phyloP scores from a whole-genome alignment of 2,888 invertebrate genomes.

The Cryptocheilus praepositus region DNA sequence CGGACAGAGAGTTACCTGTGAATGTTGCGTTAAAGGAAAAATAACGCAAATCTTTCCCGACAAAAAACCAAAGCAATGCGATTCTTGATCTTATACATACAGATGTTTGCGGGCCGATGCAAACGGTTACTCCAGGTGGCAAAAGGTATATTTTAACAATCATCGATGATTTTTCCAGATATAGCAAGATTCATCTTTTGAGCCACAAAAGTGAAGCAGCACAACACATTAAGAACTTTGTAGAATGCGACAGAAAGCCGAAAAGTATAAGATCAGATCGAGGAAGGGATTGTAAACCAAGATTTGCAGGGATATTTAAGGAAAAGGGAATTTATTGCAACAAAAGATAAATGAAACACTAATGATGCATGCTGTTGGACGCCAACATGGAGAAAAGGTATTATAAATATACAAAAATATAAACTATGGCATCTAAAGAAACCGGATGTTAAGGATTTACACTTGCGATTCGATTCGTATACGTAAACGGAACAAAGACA shows the following conservation, averaged over 20 bases:
- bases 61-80: no score
- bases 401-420: slow-evolving; percentile 57
- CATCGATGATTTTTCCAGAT: slow-evolving; percentile 35
- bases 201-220: slow-evolving; percentile 24
- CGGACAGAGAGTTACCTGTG: no score
- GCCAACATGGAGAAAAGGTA: slow-evolving; percentile 58
- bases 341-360: slow-evolving; percentile 43
- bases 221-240: slow-evolving; percentile 32
- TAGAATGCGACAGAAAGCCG: slow-evolving; percentile 26
- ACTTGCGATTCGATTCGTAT: no score
- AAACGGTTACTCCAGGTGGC: slow-evolving; percentile 24
- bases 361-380: slow-evolving; percentile 58
- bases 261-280: slow-evolving; percentile 37
- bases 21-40: no score
- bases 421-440: no score
- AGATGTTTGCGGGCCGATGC: slow-evolving; percentile 43
- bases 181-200: slow-evolving; percentile 23
- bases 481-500: slow-evolving; percentile 6
- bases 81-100: slow-evolving; percentile 32
- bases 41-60: no score
- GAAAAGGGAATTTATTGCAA: slow-evolving; percentile 27
- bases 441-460: not conserved
- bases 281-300: slow-evolving; percentile 36
- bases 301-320: slow-evolving; percentile 31
- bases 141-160: slow-evolving; percentile 36